Evolutionary conservation across 2,797 vertebrate genomes (phyloP).

Genomic region (Phoxinus dragarum): DNA sequence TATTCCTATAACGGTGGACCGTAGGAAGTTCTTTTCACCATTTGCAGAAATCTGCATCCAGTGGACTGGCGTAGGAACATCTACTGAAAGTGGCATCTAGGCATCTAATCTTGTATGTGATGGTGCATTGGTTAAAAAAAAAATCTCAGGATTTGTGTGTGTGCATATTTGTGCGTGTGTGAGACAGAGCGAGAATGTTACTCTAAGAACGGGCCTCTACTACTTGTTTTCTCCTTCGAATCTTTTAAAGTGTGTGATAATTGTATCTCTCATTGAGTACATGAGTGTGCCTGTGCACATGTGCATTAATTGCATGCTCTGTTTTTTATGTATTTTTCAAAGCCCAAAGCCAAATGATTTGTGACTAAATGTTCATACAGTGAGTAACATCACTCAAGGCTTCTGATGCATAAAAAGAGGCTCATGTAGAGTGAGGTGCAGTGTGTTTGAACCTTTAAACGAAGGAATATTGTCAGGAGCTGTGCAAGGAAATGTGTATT

Average conservation of each 20-base stretch:
- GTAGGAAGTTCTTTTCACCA: slow-evolving; percentile 67
- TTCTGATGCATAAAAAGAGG: not conserved
- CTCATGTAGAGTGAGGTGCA: not conserved
- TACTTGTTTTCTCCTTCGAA: slow-evolving; percentile 17
- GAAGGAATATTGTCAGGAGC: not conserved
- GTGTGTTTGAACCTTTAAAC: not conserved
- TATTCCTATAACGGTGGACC: slow-evolving; percentile 96
- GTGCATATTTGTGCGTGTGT: slow-evolving; percentile 23
- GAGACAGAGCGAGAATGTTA: slow-evolving; percentile 9
- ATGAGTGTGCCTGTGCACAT: slow-evolving; percentile 34
- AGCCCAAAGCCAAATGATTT: slow-evolving; percentile 15
- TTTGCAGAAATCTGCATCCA: slow-evolving; percentile 65
- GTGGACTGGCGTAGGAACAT: slow-evolving; percentile 32
- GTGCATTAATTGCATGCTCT: slow-evolving; percentile 31
- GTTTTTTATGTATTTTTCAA: slow-evolving; percentile 16
- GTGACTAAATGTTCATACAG: not conserved
- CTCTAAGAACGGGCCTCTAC: not conserved
- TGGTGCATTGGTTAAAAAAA: slow-evolving; percentile 37
- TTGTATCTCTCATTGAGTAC: slow-evolving; percentile 35
- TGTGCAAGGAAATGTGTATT: slow-evolving; percentile 15
- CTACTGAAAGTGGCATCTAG: slow-evolving; percentile 22
- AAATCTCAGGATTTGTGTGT: slow-evolving; percentile 63
- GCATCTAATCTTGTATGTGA: slow-evolving; percentile 40
- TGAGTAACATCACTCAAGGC: not conserved
- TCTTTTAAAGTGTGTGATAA: slow-evolving; percentile 12